Evolutionary conservation across 2,888 invertebrate genomes (phyloP).

Genomic region (Perizoma affinitatum): DNA sequence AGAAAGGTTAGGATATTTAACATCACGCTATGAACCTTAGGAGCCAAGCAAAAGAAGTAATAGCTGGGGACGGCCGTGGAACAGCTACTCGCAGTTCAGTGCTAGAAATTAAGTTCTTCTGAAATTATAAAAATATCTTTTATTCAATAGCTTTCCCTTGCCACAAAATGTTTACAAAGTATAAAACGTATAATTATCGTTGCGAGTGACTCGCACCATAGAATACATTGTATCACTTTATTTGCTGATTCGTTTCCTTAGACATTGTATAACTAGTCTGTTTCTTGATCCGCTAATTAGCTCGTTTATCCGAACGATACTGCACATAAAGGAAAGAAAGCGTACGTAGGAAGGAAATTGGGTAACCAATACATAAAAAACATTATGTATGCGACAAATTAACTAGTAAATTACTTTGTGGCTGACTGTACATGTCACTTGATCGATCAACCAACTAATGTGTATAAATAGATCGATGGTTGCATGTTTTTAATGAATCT

Average conservation of each 20-base stretch:
- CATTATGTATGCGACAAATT: constrained; percentile 17
- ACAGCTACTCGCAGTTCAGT: too few relatives aligned
- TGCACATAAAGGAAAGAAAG: constrained; percentile 22
- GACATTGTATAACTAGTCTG: neutral
- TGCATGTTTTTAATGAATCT: constrained; percentile 3
- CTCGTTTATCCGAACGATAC: constrained; percentile 10
- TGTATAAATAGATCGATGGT: constrained; percentile 14
- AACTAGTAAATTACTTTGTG: constrained; percentile 14
- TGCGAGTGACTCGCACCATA: neutral
- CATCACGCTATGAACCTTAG: too few relatives aligned
- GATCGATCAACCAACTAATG: constrained; percentile 17
- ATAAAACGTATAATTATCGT: neutral
- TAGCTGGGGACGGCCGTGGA: too few relatives aligned
- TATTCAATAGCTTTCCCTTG: neutral
- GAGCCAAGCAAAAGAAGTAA: too few relatives aligned
- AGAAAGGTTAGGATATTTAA: too few relatives aligned
- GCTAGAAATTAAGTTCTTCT: too few relatives aligned
- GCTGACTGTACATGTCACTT: constrained; percentile 21
- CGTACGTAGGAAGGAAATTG: constrained; percentile 23
- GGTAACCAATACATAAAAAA: constrained; percentile 11
- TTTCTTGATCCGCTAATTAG: constrained; percentile 6
- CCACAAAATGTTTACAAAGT: neutral
- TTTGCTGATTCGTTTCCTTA: neutral
- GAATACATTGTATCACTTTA: constrained; percentile 3
- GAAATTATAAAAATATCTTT: too few relatives aligned